phyloP scores from a whole-genome alignment of 1,140 invertebrate species.

The Dendrolimus punctatus region DNA sequence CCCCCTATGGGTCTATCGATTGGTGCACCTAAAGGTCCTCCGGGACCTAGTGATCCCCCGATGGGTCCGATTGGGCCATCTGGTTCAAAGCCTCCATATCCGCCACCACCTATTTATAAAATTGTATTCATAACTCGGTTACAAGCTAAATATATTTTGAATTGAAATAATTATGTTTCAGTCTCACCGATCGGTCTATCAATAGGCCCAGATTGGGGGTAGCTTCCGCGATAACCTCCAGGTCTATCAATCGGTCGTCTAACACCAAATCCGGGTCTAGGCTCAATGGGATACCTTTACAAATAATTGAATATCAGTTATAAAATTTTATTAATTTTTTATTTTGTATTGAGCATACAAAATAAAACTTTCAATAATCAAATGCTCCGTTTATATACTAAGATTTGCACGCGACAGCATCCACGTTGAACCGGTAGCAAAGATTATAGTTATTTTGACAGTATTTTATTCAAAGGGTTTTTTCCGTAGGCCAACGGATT shows the following conservation, averaged over 20 bases:
- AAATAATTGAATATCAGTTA: slow-evolving; percentile 1
- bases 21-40: slow-evolving; percentile 40
- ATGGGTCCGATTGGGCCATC: slow-evolving; percentile 46
- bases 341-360: too few relatives aligned
- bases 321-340: background rate
- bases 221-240: slow-evolving; percentile 50
- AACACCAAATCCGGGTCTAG: slow-evolving; percentile 48
- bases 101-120: slow-evolving; percentile 23
- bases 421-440: too few relatives aligned
- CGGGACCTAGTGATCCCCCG: slow-evolving; percentile 24
- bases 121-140: background rate
- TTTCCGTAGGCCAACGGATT: too few relatives aligned
- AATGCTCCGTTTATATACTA: too few relatives aligned
- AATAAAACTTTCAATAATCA: too few relatives aligned
- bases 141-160: background rate
- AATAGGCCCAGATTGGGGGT: slow-evolving; percentile 36
- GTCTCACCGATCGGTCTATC: slow-evolving; percentile 48
- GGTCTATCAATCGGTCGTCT: slow-evolving; percentile 50
- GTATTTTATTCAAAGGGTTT: too few relatives aligned
- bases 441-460: too few relatives aligned
- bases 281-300: slow-evolving; percentile 53
- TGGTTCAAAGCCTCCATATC: slow-evolving; percentile 47
- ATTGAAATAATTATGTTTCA: background rate
- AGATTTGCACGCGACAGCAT: too few relatives aligned
- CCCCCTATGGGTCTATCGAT: slow-evolving; percentile 32